Base-by-base conservation (phyloP, 2,797 vertebrate genomes). In the Picus viridis region DNA sequence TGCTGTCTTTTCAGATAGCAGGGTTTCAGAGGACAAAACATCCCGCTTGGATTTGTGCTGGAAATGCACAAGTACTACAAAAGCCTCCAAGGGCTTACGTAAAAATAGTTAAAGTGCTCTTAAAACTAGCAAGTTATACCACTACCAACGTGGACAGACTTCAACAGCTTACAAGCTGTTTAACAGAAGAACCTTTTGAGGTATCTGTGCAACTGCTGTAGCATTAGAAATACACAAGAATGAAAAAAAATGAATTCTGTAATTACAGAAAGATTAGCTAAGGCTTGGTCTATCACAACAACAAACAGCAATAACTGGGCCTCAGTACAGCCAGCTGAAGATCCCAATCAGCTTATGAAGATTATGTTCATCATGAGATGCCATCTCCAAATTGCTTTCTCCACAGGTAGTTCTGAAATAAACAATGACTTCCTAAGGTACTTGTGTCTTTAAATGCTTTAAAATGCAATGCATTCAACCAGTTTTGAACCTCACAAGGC, bases 181-280 rank as follows among this genome's bases (percentile, higher is more conserved):
- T 77, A 51, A 76, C 4, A 64, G 58, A 67, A 70, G 19, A 15
- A 70, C 16, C 45, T 67, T 93, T 47, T 73, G 53, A 76, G 71
- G 68, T 58, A 84, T 7, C 9, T 41, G 12, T 69, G 45, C 17
- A 87, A 80, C 30, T 73, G 41, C 32, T 71, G 19, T 8, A 82
- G 49, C 27, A 29, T 56, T 47, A 77, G 34, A 92, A 84, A 85
- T 15, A 84, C 4, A 71, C 3, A 34, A 53, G n/a, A 94, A 89
- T 3, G 13, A 68, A 87, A 18, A 76, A 88, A 86, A 88, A 17
- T 13, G 78, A 68, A 90, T n/a, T 56, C 71, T 73, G 19, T 51
- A 88, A 77, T 77, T 83, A 83, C 65, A 85, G 62, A 10, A 86
- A 95, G 65, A 95, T 88, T 90, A 73, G 14, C 19, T 27, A 86